These are phyloP conservation scores for Hypena proboscidalis DNA, from an alignment of 2,888 invertebrate species.

Conservation along the genomic window DNA sequence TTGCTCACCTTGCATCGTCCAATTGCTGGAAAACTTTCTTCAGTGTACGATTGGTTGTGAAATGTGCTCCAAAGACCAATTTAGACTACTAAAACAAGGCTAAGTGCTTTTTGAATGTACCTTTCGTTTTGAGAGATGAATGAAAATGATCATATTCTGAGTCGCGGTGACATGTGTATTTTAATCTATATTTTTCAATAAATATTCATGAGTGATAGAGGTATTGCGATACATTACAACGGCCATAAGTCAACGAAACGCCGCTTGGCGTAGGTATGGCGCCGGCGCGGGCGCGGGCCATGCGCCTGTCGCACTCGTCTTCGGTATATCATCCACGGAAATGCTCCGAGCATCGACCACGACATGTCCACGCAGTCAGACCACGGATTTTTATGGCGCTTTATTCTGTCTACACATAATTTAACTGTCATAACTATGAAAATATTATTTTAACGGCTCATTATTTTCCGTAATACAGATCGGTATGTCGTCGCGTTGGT, in stretches of 20 bases:
- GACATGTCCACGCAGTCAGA: constrained; percentile 72
- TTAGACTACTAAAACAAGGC: no score
- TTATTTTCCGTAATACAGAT: constrained; percentile 36
- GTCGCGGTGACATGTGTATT: constrained; percentile 65
- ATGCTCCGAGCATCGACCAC: constrained; percentile 56
- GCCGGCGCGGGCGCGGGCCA: constrained; percentile 38
- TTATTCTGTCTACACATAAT: constrained; percentile 74
- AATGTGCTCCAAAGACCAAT: no score
- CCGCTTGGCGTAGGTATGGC: constrained; percentile 58
- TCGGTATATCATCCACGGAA: constrained; percentile 48
- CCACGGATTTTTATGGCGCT: constrained; percentile 76
- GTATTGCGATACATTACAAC: constrained; percentile 79
- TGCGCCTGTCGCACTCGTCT: constrained; percentile 48
- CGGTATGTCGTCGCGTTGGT: constrained; percentile 27
- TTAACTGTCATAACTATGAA: constrained; percentile 65
- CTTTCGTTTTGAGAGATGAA: constrained; percentile 62
- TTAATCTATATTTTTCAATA: constrained; percentile 75
- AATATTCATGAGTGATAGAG: constrained; percentile 84
- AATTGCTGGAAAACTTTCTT: no score
- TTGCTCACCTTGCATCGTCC: no score
- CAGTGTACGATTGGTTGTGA: no score
- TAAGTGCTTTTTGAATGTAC: constrained; percentile 61
- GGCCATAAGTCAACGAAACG: constrained; percentile 80
- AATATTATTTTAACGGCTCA: constrained; percentile 58
- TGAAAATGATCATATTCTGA: constrained; percentile 60